phyloP scores from a whole-genome alignment of 2,888 invertebrate genomes.

The Clanis bilineata region DNA sequence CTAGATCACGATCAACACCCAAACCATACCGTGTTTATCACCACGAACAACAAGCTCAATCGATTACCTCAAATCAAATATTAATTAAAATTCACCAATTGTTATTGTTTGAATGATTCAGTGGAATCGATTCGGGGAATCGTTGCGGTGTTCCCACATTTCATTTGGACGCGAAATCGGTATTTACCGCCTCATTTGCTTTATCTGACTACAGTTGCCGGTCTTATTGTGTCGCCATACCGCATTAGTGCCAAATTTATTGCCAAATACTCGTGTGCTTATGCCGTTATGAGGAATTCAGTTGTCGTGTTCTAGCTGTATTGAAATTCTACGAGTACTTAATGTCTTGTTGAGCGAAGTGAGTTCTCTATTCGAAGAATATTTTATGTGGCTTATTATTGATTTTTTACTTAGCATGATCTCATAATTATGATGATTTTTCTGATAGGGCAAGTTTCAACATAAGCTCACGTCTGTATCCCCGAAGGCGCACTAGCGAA shows the following conservation, averaged over 20 bases:
- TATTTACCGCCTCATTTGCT: slow-evolving; percentile 45
- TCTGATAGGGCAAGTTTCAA: no score
- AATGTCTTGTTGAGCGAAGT: no score
- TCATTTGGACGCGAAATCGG: slow-evolving; percentile 26
- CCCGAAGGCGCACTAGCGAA: no score
- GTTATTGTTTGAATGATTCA: slow-evolving; percentile 31
- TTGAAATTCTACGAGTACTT: background rate
- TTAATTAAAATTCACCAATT: slow-evolving; percentile 23
- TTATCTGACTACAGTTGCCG: slow-evolving; percentile 28
- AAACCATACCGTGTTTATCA: background rate
- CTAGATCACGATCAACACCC: background rate
- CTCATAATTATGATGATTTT: no score
- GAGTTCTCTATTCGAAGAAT: no score
- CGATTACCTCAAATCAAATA: background rate
- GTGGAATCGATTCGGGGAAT: slow-evolving; percentile 39
- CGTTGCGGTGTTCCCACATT: slow-evolving; percentile 35
- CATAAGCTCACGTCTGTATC: no score
- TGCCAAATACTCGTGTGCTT: slow-evolving; percentile 21
- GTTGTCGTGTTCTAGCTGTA: background rate
- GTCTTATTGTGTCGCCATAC: slow-evolving; percentile 31
- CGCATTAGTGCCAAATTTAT: slow-evolving; percentile 21
- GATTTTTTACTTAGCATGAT: no score
- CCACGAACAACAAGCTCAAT: background rate
- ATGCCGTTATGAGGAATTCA: background rate
- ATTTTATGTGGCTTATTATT: no score